A percentile compares a stretch with the other conserved stretches of the same genome.
These are phyloP conservation scores for Coremacera marginata DNA, from an alignment of 2,888 invertebrate genomes.

Conservation along the genomic window DNA sequence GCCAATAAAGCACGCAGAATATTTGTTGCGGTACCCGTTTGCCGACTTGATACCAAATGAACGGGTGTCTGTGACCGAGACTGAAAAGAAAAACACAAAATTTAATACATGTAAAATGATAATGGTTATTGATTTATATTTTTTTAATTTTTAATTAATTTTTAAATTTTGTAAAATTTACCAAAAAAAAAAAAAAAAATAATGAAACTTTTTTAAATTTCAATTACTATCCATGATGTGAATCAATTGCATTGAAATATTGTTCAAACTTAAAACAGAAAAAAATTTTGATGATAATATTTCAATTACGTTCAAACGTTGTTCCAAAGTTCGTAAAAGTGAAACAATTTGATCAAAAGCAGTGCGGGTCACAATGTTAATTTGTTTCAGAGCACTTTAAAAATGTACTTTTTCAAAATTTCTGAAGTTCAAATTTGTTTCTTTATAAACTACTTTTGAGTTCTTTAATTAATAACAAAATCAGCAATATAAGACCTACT, in stretches of 20 bases:
- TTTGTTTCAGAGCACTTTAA: neutral
- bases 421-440: neutral
- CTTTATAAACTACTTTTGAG: neutral
- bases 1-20: conserved; percentile 89
- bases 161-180: no score
- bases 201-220: no score
- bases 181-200: no score
- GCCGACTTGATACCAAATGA: conserved; percentile 93
- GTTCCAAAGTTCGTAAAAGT: no score
- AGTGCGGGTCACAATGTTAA: neutral
- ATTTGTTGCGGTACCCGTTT: conserved; percentile 91
- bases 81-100: conserved; percentile 69
- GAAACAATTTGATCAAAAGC: no score
- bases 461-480: neutral
- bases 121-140: no score
- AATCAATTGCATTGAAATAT: no score
- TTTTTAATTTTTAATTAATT: no score
- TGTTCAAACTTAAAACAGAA: no score
- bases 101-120: neutral
- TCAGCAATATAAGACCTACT: conserved; percentile 32
- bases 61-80: conserved; percentile 93
- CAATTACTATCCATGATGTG: no score
- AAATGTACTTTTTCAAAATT: neutral
- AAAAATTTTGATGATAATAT: no score
- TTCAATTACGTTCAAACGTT: no score